These are phyloP conservation scores for Pteronotus mesoamericanus DNA, from an alignment of 2,797 vertebrate genomes.

Conservation along the genomic window DNA sequence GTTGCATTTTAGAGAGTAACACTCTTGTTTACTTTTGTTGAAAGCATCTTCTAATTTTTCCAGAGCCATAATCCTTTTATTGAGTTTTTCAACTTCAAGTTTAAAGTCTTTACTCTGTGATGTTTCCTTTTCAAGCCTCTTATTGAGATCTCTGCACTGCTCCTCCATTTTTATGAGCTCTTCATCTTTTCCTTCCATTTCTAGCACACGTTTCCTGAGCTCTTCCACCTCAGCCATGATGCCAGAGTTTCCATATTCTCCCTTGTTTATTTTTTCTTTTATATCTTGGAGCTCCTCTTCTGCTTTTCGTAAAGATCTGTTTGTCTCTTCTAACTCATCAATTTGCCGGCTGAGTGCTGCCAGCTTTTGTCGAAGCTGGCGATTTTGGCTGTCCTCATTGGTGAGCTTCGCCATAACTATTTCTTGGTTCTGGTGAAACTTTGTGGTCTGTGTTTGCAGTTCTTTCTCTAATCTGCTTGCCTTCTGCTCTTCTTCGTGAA, in stretches of 20 bases:
- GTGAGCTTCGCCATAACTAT: conserved; percentile 93
- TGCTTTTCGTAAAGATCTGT: conserved; percentile 90
- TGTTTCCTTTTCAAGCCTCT: conserved; percentile 93
- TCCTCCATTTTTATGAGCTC: conserved; percentile 96
- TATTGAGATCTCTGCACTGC: conserved; percentile 94
- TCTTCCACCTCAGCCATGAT: conserved; percentile 94
- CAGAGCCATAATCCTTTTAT: conserved; percentile 93
- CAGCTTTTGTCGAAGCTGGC: conserved; percentile 92
- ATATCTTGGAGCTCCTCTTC: conserved; percentile 96
- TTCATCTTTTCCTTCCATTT: conserved; percentile 98
- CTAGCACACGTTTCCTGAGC: conserved; percentile 91
- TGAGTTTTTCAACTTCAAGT: conserved; percentile 93
- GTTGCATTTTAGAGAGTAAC: conserved; percentile 89
- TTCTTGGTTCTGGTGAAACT: conserved; percentile 89
- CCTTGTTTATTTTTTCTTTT: conserved; percentile 91
- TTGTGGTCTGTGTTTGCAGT: conserved; percentile 84
- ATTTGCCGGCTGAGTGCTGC: conserved; percentile 91
- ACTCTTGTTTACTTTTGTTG: conserved; percentile 95
- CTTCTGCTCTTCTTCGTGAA: conserved; percentile 90
- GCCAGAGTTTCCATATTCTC: conserved; percentile 89
- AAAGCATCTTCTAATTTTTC: conserved; percentile 96
- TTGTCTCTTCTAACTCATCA: conserved; percentile 95
- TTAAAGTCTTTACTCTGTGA: conserved; percentile 90
- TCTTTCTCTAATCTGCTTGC: conserved; percentile 88
- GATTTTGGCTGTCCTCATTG: conserved; percentile 92